Conservation (phyloP, 1,140 invertebrate genomes). For the Prorops nasuta region DNA sequence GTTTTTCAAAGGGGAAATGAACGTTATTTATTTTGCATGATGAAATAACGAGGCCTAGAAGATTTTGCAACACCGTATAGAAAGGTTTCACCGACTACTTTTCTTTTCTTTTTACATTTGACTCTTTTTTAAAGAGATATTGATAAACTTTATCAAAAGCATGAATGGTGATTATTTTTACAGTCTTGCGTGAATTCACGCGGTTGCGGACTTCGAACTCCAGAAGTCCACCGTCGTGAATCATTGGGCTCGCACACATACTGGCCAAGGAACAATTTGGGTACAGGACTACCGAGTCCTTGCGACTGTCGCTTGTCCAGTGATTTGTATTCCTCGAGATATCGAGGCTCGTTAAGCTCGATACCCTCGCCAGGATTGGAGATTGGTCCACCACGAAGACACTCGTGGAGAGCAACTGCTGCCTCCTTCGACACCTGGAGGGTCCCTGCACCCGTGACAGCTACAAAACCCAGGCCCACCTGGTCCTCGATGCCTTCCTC, state of each 20-base stretch:
- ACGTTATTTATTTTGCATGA: too few species aligned
- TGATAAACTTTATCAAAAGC: not conserved
- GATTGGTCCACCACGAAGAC: conserved; percentile 43
- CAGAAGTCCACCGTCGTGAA: conserved; percentile 45
- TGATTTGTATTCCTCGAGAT: conserved; percentile 46
- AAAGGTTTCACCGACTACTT: not conserved
- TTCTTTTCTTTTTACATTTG: not conserved
- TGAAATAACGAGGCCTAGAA: too few species aligned
- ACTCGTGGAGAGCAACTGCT: conserved; percentile 49
- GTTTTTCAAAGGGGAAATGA: too few species aligned
- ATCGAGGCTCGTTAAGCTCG: conserved; percentile 51
- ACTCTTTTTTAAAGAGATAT: too few species aligned
- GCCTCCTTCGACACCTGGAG: conserved; percentile 53
- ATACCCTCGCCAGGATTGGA: conserved; percentile 49
- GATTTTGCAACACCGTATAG: not conserved
- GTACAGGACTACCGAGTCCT: conserved; percentile 42
- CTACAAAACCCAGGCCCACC: conserved; percentile 42
- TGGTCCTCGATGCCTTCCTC: conserved; percentile 60
- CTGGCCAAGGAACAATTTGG: conserved; percentile 41
- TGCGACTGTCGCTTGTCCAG: conserved; percentile 51
- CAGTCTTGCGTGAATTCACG: conserved; percentile 41
- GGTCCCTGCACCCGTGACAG: conserved; percentile 25
- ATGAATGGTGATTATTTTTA: conserved; percentile 3
- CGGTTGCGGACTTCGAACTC: conserved; percentile 43
- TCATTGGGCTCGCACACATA: conserved; percentile 43